Evolutionary conservation across 2,113 vertebrate genomes (phyloP).

Genomic region (Rousettus leschenaultii): DNA sequence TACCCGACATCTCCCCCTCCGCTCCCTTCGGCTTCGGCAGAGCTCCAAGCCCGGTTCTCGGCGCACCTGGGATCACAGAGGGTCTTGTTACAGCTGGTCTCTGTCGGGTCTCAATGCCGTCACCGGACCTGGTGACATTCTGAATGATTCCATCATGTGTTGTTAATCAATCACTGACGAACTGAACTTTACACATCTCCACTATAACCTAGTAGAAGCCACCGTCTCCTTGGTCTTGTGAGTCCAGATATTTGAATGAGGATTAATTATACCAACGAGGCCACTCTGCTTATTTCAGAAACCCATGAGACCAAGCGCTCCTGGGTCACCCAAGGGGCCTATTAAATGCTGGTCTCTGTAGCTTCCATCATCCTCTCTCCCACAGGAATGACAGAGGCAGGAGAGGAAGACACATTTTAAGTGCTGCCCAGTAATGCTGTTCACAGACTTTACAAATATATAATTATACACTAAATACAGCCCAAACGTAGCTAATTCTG

Average conservation of each 20-base stretch:
- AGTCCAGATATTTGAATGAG: neutral
- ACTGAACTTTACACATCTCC: neutral
- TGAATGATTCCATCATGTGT: neutral
- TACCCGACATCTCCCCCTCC: neutral
- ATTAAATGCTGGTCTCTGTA: neutral
- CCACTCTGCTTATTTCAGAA: neutral
- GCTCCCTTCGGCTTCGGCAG: neutral
- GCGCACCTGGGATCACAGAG: neutral
- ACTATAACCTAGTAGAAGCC: neutral
- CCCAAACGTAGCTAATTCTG: neutral
- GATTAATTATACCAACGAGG: neutral
- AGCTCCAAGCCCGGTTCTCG: neutral
- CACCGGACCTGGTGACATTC: neutral
- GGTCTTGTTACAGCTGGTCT: neutral
- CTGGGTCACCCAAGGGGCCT: neutral
- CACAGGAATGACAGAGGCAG: rapidly evolving
- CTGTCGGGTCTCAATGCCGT: rapidly evolving
- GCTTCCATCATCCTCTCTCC: neutral
- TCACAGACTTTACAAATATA: neutral
- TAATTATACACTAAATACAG: neutral
- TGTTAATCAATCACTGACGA: neutral
- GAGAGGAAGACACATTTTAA: neutral
- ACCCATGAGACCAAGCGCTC: neutral
- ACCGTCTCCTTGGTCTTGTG: neutral
- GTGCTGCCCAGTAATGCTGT: neutral